Evolutionary conservation across 1,140 invertebrate genomes (phyloP).

Genomic region (Colletes latitarsis): DNA sequence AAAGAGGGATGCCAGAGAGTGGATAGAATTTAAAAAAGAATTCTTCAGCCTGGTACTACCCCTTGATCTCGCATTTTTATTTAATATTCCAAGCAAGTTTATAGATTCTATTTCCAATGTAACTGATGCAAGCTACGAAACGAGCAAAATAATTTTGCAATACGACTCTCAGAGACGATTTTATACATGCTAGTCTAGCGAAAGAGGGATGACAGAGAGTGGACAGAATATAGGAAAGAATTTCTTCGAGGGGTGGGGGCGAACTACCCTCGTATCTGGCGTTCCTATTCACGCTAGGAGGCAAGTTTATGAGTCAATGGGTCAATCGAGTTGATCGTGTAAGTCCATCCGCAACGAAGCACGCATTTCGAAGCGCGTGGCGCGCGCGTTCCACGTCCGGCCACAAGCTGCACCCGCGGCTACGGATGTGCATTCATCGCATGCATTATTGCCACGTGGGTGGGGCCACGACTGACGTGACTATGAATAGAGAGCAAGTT

Average conservation of each 20-base stretch:
- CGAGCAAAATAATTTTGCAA: too few species aligned
- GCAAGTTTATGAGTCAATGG: constrained; percentile 21
- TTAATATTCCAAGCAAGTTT: too few species aligned
- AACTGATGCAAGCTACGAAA: too few species aligned
- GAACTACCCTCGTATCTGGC: too few species aligned
- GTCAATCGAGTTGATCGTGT: constrained; percentile 32
- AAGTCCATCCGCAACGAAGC: constrained; percentile 28
- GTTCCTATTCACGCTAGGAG: background rate
- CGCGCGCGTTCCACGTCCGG: constrained; percentile 39
- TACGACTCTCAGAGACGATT: too few species aligned
- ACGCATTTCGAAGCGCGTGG: constrained; percentile 20
- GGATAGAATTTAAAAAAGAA: too few species aligned
- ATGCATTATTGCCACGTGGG: constrained; percentile 62
- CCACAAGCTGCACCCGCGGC: constrained; percentile 39
- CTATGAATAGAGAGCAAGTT: constrained; percentile 73
- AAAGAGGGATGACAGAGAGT: too few species aligned
- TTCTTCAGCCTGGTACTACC: too few species aligned
- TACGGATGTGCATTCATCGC: constrained; percentile 66
- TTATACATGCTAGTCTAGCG: too few species aligned
- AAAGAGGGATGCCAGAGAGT: too few species aligned
- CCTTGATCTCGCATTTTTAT: too few species aligned
- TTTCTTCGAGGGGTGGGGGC: background rate
- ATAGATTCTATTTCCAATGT: too few species aligned
- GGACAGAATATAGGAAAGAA: background rate
- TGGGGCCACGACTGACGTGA: constrained; percentile 43